Evolutionary conservation across 2,888 invertebrate species (phyloP).

Genomic region (Helobdella robusta): DNA sequence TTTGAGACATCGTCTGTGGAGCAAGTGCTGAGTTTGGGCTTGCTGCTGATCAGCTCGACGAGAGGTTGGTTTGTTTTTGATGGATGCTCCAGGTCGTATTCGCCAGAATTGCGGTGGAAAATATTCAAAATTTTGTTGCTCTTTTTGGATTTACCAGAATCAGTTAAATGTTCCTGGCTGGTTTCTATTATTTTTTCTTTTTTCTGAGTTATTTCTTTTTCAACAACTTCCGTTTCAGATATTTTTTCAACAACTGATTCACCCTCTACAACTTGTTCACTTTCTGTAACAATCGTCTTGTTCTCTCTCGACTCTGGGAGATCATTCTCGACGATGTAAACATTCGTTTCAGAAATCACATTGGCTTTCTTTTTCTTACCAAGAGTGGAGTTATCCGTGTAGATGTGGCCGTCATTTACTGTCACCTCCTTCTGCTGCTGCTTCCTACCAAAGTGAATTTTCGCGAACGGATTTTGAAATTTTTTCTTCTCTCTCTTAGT

Average conservation of each 20-base stretch:
- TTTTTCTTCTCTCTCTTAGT: too few species aligned
- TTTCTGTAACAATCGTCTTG: not conserved
- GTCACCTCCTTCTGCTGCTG: conserved; percentile 18
- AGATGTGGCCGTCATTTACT: conserved; percentile 24
- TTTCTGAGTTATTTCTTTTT: not conserved
- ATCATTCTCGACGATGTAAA: conserved; percentile 12
- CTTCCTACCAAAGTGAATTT: not conserved
- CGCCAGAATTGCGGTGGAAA: not conserved
- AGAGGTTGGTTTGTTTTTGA: not conserved
- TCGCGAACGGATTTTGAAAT: too few species aligned
- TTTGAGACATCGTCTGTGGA: not conserved
- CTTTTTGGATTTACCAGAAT: not conserved
- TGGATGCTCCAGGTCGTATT: conserved; percentile 14
- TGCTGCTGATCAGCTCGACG: conserved; percentile 17
- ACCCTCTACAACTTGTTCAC: not conserved
- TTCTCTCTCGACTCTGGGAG: not conserved
- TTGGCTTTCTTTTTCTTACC: conserved; percentile 21
- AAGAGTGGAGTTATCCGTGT: conserved; percentile 19
- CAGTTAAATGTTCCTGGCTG: conserved; percentile 11
- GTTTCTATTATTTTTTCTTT: conserved; percentile 10
- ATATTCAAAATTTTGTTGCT: conserved; percentile 5
- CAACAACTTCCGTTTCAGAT: not conserved
- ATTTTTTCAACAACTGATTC: not conserved
- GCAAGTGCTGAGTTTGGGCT: not conserved
- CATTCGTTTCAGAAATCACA: not conserved